Evolutionary conservation across 2,113 vertebrate species (phyloP).

Genomic region (Vidua chalybeata): DNA sequence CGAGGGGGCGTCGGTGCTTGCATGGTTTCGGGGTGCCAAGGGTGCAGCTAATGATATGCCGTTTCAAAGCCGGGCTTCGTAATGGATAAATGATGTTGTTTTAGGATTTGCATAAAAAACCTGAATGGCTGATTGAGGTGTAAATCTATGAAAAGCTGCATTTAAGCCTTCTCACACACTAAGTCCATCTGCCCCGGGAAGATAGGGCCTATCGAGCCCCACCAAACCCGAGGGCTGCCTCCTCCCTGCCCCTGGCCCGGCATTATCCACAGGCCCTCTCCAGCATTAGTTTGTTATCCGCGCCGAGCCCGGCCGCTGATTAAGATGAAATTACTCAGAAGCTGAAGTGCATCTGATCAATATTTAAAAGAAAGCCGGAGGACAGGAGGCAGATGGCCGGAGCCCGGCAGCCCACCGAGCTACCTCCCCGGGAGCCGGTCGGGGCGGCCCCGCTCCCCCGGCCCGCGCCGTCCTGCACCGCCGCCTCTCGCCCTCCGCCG

Average conservation of each 20-base stretch:
- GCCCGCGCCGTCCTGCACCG: not conserved
- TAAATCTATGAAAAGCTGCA: constrained; percentile 78
- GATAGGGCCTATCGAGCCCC: constrained; percentile 80
- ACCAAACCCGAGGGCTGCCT: constrained; percentile 38
- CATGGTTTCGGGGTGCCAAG: not conserved
- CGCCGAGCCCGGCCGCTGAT: constrained; percentile 76
- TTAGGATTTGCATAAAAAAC: constrained; percentile 69
- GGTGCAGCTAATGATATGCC: not conserved
- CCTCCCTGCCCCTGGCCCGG: constrained; percentile 50
- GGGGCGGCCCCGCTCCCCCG: not conserved
- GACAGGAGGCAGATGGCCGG: constrained; percentile 71
- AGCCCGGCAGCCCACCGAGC: not conserved
- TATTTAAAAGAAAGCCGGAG: constrained; percentile 62
- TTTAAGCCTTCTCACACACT: constrained; percentile 75
- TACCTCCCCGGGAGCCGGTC: not conserved
- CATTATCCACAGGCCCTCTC: constrained; percentile 69
- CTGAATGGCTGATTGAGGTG: constrained; percentile 73
- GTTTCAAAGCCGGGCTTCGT: not conserved
- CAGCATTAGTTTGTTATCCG: constrained; percentile 78
- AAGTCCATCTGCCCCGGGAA: constrained; percentile 75
- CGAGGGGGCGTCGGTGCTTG: not conserved
- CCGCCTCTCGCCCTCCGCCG: not conserved
- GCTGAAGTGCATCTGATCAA: constrained; percentile 80
- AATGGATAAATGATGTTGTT: constrained; percentile 38
- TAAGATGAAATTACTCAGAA: constrained; percentile 87